phyloP scores from a whole-genome alignment of 2,888 invertebrate species.

The Bhutanitis thaidina region DNA sequence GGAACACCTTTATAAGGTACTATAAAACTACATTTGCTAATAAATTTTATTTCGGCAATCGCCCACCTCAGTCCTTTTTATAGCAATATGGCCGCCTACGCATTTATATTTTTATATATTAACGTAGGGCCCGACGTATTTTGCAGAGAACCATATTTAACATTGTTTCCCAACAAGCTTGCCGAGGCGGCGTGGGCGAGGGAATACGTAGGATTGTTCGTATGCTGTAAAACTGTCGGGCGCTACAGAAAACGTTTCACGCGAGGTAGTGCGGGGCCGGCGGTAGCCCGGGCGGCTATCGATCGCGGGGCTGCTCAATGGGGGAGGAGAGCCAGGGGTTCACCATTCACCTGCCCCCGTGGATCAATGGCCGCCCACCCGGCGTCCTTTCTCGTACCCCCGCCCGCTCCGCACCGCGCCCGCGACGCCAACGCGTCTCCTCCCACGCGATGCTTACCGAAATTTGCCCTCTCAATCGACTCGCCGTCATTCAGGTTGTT shows the following conservation, averaged over 20 bases:
- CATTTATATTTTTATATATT: no score
- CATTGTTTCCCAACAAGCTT: conserved; percentile 27
- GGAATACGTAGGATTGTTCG: conserved; percentile 44
- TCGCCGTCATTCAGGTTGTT: conserved; percentile 26
- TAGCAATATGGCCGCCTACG: conserved; percentile 16
- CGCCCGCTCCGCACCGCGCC: conserved; percentile 31
- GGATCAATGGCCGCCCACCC: conserved; percentile 54
- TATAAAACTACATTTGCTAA: conserved; percentile 16
- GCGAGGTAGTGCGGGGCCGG: conserved; percentile 22
- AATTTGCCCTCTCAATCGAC: conserved; percentile 2
- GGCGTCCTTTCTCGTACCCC: neutral
- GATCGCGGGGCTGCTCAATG: conserved; percentile 74
- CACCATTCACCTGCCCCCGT: conserved; percentile 54
- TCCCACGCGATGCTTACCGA: neutral
- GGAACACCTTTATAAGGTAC: conserved; percentile 7
- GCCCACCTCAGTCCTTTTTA: conserved; percentile 15
- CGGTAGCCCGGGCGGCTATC: conserved; percentile 58
- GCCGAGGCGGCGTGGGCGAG: conserved; percentile 61
- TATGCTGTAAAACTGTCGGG: conserved; percentile 27
- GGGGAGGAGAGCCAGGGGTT: conserved; percentile 46
- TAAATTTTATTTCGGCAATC: conserved; percentile 13
- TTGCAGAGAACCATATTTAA: conserved; percentile 8
- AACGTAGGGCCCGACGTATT: conserved; percentile 9
- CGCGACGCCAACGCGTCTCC: no score
- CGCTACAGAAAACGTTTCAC: conserved; percentile 4